Percentiles rank a stretch among this genome's conserved stretches.
phyloP scores from a whole-genome alignment of 2,113 vertebrate species.

The Halichoerus grypus region DNA sequence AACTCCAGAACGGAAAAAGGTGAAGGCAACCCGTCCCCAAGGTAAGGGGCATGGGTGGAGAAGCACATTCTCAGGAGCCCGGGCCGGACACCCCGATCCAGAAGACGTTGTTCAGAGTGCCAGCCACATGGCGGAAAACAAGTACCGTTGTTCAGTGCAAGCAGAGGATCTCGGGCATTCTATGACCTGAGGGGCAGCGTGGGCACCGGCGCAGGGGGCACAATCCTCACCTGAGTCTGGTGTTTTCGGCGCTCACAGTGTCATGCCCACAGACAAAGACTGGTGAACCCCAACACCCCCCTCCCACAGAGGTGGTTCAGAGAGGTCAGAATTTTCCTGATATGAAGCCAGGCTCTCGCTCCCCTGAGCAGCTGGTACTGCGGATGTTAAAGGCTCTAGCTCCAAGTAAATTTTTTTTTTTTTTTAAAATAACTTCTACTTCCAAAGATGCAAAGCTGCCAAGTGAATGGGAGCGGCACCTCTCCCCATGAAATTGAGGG shows the following conservation, averaged over 20 bases:
- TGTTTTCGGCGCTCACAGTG: fast-evolving
- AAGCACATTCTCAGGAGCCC: background rate
- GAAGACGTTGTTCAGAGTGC: background rate
- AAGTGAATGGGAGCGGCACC: background rate
- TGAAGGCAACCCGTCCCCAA: background rate
- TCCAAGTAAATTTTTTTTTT: conserved; percentile 11
- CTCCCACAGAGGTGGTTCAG: background rate
- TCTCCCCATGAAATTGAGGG: background rate
- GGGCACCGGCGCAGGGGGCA: background rate
- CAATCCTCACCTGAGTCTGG: fast-evolving
- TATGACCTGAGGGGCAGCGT: background rate
- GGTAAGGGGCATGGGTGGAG: background rate
- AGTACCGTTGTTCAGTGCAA: background rate
- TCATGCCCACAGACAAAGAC: background rate
- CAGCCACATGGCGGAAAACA: fast-evolving
- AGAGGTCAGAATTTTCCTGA: conserved; percentile 21
- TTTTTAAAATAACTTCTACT: background rate
- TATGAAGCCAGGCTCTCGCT: background rate
- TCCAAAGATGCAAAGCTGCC: background rate
- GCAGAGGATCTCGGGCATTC: background rate
- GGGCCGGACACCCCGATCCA: background rate
- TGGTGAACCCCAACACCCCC: fast-evolving
- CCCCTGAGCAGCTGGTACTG: conserved; percentile 17
- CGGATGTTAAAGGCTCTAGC: background rate
- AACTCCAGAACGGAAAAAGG: background rate